Evolutionary conservation across 2,888 invertebrate species (phyloP).

Genomic region (Callimorpha dominula): DNA sequence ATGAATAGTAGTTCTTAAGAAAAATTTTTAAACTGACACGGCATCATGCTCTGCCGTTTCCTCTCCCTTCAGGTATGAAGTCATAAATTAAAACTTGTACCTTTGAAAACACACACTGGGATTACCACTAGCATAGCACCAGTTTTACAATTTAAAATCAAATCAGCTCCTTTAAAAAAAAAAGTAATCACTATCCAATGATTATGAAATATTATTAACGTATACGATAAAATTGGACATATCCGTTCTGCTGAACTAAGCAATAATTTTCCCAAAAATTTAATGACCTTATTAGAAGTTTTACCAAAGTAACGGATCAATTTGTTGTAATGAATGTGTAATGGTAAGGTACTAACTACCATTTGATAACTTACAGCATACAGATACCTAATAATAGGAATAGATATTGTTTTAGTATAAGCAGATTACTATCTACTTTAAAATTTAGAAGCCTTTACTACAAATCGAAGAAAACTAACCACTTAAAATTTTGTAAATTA

Average conservation of each 20-base stretch:
- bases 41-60: background rate
- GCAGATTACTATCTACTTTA: too few species aligned
- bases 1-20: background rate
- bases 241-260: slow-evolving; percentile 7
- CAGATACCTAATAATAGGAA: background rate
- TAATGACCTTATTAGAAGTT: slow-evolving; percentile 25
- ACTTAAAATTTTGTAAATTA: too few species aligned
- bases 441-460: too few species aligned
- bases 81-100: background rate
- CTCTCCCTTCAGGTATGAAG: background rate
- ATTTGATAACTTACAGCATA: slow-evolving; percentile 23
- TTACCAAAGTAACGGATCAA: slow-evolving; percentile 37
- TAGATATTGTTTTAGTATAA: background rate
- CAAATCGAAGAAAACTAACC: too few species aligned
- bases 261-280: slow-evolving; percentile 12
- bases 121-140: background rate
- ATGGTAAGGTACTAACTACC: slow-evolving; percentile 14
- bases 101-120: background rate
- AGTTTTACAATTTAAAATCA: background rate
- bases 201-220: background rate
- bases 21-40: background rate
- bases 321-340: slow-evolving; percentile 38
- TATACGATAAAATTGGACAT: slow-evolving; percentile 3
- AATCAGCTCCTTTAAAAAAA: background rate
- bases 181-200: background rate